Evolutionary conservation across 2,113 vertebrate species (phyloP).

Genomic region (Vimba vimba): DNA sequence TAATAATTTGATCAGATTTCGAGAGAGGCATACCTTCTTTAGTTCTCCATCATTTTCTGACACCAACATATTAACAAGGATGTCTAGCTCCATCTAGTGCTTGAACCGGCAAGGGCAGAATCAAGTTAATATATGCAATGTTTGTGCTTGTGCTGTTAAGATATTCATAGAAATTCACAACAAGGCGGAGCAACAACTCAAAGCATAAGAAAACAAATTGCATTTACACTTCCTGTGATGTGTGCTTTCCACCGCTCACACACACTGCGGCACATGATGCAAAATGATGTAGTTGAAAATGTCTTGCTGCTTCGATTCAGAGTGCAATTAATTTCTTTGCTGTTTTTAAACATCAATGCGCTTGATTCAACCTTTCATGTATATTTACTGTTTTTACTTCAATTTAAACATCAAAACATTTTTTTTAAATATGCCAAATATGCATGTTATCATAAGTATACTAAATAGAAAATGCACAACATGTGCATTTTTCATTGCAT

Average conservation of each 20-base stretch:
- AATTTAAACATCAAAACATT: background rate
- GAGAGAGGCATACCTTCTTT: background rate
- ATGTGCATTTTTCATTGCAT: background rate
- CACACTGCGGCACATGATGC: background rate
- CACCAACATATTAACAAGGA: constrained; percentile 1
- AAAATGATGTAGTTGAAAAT: background rate
- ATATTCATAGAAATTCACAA: constrained; percentile 53
- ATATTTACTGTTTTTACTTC: background rate
- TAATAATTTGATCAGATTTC: constrained; percentile 18
- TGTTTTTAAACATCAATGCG: background rate
- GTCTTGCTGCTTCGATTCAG: background rate
- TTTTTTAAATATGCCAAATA: background rate
- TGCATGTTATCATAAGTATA: background rate
- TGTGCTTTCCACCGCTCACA: background rate
- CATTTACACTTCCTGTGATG: constrained; percentile 39
- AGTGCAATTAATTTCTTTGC: constrained; percentile 30
- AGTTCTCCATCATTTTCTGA: constrained; percentile 5
- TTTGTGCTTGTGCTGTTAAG: constrained; percentile 42
- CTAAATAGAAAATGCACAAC: background rate
- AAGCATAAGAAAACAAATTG: constrained; percentile 52
- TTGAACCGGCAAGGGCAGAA: background rate
- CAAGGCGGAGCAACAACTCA: constrained; percentile 36
- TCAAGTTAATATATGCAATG: constrained; percentile 40
- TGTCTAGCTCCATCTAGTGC: constrained; percentile 71
- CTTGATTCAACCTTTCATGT: background rate